Conservation (phyloP, 2,888 invertebrate species). For the Meganola albula region DNA sequence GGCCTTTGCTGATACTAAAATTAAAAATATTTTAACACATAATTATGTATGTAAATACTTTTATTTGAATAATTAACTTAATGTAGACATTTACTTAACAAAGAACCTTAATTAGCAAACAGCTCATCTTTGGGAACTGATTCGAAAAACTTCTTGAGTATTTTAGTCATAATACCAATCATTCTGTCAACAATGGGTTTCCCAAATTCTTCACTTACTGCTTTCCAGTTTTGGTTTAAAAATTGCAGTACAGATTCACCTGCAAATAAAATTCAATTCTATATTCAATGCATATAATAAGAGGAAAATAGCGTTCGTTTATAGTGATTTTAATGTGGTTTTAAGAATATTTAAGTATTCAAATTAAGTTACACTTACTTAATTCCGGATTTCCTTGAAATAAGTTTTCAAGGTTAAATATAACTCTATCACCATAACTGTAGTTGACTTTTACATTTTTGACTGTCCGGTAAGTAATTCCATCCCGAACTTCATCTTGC, state of each 20-base stretch:
- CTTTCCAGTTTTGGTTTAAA: conserved; percentile 54
- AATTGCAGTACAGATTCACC: conserved; percentile 53
- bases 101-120: conserved; percentile 12
- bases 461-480: conserved; percentile 42
- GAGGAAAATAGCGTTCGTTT: no score
- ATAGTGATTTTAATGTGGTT: no score
- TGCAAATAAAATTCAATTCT: conserved; percentile 26
- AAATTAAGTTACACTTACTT: conserved; percentile 38
- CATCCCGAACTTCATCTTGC: conserved; percentile 42
- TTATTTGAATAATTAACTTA: neutral
- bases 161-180: conserved; percentile 25
- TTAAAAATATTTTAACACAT: no score
- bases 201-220: conserved; percentile 52
- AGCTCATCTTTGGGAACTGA: conserved; percentile 51
- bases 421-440: conserved; percentile 39
- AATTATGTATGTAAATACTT: no score
- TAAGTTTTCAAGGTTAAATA: conserved; percentile 47
- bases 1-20: no score
- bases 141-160: conserved; percentile 43
- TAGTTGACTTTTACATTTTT: conserved; percentile 38
- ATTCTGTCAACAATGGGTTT: conserved; percentile 44
- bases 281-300: no score
- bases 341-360: neutral
- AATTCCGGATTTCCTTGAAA: conserved; percentile 54
- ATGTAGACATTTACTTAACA: neutral